Conservation (phyloP, 2,797 vertebrate genomes). For the Poliocrania exsul region DNA sequence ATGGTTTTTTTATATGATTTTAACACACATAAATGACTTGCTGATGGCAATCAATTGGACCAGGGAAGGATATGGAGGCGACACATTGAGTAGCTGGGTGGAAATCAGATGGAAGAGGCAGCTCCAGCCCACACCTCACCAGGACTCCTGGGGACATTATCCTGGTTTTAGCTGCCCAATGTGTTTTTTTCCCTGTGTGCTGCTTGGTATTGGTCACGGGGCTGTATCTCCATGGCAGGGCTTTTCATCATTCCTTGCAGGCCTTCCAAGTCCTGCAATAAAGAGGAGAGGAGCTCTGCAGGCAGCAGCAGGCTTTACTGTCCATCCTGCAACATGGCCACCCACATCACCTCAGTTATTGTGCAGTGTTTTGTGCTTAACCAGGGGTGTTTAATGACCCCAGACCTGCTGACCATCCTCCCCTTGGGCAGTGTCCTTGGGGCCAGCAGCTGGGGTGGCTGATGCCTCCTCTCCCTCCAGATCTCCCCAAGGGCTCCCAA, state of each 20-base stretch:
- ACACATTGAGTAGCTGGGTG: neutral
- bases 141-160: neutral
- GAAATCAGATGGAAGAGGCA: neutral
- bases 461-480: neutral
- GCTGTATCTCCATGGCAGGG: neutral
- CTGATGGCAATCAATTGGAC: neutral
- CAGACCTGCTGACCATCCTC: neutral
- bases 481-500: neutral
- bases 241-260: neutral
- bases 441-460: neutral
- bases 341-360: neutral
- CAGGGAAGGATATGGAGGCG: neutral
- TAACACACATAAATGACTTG: neutral
- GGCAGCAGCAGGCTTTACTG: neutral
- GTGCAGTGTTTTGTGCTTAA: neutral
- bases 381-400: fast-evolving
- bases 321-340: neutral
- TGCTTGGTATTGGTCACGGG: neutral
- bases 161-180: neutral
- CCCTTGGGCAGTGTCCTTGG: neutral
- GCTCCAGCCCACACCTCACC: neutral
- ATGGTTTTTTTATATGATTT: neutral
- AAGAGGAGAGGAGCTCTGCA: neutral
- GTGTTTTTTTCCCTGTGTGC: fast-evolving
- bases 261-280: neutral